phyloP scores from a whole-genome alignment of 2,797 vertebrate genomes.

The Tokudaia muenninki region DNA sequence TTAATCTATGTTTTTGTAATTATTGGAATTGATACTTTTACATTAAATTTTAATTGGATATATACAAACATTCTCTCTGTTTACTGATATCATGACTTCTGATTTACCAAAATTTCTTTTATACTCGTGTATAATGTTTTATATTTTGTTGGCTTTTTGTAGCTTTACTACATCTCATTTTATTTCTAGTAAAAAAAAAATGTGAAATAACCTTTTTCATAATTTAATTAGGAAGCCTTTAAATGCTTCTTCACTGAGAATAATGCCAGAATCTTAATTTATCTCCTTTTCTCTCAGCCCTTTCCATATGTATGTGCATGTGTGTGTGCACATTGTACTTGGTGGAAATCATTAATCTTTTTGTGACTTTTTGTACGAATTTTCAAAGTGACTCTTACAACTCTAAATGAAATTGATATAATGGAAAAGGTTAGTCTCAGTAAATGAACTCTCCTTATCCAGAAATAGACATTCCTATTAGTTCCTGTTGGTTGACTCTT shows the following conservation, averaged over 20 bases:
- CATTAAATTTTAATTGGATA: conserved; percentile 1
- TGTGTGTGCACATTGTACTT: not conserved
- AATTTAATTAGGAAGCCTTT: conserved; percentile 26
- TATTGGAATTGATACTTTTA: not conserved
- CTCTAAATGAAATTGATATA: not conserved
- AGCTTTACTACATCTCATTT: conserved; percentile 19
- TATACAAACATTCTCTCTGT: not conserved
- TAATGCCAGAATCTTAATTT: not conserved
- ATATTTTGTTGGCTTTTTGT: conserved; percentile 7
- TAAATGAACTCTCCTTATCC: not conserved
- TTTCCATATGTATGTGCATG: not conserved
- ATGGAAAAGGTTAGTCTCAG: conserved; percentile 10
- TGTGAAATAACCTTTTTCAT: not conserved
- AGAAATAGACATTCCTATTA: not conserved
- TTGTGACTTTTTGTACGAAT: not conserved
- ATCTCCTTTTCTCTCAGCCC: too few relatives aligned
- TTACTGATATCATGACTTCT: conserved; percentile 1
- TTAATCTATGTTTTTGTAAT: not conserved
- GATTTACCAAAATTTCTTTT: conserved; percentile 15
- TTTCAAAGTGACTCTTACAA: not conserved
- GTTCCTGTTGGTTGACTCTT: not conserved
- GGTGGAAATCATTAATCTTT: not conserved
- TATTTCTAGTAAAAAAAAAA: not conserved
- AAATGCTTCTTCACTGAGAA: not conserved
- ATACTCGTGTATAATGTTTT: not conserved